These are phyloP conservation scores for Australoheros scitulus DNA, from an alignment of 2,113 vertebrate genomes.

Conservation along the genomic window DNA sequence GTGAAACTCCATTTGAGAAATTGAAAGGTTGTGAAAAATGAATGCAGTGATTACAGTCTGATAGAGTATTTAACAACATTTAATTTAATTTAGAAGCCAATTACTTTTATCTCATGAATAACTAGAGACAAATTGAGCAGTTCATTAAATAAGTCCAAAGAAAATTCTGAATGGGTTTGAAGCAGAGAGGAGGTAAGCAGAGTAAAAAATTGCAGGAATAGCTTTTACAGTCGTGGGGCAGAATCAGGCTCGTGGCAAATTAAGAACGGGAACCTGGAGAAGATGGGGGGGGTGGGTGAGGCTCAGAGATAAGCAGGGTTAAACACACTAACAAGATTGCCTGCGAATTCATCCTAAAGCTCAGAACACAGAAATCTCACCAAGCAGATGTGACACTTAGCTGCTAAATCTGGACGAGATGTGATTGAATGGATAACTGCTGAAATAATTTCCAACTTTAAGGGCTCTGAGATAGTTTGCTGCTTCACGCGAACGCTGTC, in stretches of 20 bases:
- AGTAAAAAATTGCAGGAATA: constrained; percentile 45
- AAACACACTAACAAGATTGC: constrained; percentile 72
- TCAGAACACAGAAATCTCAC: constrained; percentile 59
- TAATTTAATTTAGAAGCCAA: neutral
- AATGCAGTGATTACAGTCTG: neutral
- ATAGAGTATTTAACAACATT: neutral
- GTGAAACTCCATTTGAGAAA: neutral
- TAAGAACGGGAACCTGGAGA: constrained; percentile 42
- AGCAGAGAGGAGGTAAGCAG: constrained; percentile 21
- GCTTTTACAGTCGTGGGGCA: constrained; percentile 74
- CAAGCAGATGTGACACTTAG: constrained; percentile 45
- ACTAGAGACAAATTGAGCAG: neutral
- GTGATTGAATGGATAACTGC: neutral
- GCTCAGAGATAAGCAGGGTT: constrained; percentile 44
- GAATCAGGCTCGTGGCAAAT: constrained; percentile 71
- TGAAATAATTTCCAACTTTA: neutral
- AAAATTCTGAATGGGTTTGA: constrained; percentile 27
- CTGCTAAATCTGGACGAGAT: constrained; percentile 11
- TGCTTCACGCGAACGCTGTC: neutral
- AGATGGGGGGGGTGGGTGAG: constrained; percentile 53
- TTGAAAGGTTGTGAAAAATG: neutral
- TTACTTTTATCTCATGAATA: neutral
- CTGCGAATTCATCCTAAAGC: constrained; percentile 76
- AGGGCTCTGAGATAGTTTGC: neutral
- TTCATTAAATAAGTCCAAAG: neutral